Evolutionary conservation across 2,888 invertebrate genomes (phyloP).

Genomic region (Patella pellucida): DNA sequence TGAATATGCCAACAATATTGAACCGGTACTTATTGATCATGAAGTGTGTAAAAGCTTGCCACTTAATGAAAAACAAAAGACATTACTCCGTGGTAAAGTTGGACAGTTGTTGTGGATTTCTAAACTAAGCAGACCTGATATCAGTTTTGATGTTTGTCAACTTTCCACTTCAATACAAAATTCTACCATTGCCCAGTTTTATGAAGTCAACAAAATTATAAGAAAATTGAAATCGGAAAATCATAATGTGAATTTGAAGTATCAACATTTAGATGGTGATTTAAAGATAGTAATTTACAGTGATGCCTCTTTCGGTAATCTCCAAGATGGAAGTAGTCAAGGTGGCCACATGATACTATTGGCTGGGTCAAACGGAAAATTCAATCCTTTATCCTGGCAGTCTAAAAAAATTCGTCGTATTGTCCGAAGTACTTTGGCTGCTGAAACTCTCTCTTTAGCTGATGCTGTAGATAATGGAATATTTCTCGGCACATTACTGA

Average conservation of each 20-base stretch:
- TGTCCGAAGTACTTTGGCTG: no score
- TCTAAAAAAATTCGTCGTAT: no score
- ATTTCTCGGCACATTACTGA: not conserved
- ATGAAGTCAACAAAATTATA: not conserved
- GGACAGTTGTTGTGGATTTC: slow-evolving; percentile 14
- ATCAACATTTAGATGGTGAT: not conserved
- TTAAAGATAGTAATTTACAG: not conserved
- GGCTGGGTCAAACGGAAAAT: no score
- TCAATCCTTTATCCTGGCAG: no score
- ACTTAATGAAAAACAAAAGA: slow-evolving; percentile 5
- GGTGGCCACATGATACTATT: no score
- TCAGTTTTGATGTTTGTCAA: not conserved
- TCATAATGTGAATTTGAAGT: not conserved
- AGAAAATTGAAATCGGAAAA: not conserved
- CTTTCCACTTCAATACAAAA: not conserved
- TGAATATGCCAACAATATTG: not conserved
- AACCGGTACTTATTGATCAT: not conserved
- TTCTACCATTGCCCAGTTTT: not conserved
- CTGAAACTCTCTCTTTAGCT: no score
- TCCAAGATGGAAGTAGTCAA: not conserved
- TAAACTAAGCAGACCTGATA: not conserved
- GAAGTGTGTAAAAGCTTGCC: not conserved
- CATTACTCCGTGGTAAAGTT: not conserved
- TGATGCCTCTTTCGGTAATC: not conserved
- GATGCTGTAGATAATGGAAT: no score